A percentile compares a stretch with the other conserved stretches of the same genome.
These are phyloP conservation scores for Hassar affinis DNA, from an alignment of 2,113 vertebrate genomes.

Conservation along the genomic window DNA sequence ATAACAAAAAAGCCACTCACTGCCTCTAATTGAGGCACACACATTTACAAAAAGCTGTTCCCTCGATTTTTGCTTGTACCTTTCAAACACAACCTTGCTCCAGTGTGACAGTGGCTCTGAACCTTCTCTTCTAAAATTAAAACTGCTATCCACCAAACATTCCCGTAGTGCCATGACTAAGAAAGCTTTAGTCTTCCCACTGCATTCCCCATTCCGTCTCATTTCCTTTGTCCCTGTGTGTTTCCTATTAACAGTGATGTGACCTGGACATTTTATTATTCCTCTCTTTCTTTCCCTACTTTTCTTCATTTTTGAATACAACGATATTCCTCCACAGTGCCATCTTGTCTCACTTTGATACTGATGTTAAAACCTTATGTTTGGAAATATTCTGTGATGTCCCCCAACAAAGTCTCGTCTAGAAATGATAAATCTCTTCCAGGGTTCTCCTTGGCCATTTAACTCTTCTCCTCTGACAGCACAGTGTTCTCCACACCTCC, in stretches of 20 bases:
- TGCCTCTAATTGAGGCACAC: neutral
- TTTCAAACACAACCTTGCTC: neutral
- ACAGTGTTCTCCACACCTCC: neutral
- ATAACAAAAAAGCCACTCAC: too few species aligned
- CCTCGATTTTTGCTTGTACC: neutral
- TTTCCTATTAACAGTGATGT: neutral
- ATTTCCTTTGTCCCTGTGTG: neutral
- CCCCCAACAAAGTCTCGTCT: too few species aligned
- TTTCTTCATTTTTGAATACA: too few species aligned
- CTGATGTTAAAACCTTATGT: too few species aligned
- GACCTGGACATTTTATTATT: too few species aligned
- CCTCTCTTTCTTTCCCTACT: too few species aligned
- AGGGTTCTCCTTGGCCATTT: neutral
- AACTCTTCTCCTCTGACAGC: neutral
- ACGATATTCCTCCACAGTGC: too few species aligned
- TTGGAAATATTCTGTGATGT: too few species aligned
- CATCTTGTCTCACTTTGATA: too few species aligned
- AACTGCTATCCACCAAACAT: neutral
- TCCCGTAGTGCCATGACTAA: neutral
- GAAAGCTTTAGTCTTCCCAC: neutral
- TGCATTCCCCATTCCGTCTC: neutral
- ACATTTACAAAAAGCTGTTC: neutral
- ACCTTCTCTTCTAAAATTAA: neutral
- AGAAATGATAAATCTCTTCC: too few species aligned
- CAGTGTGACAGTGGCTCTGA: neutral